Base-by-base conservation (phyloP, 1,140 invertebrate species). In the Pachypsylla venusta region DNA sequence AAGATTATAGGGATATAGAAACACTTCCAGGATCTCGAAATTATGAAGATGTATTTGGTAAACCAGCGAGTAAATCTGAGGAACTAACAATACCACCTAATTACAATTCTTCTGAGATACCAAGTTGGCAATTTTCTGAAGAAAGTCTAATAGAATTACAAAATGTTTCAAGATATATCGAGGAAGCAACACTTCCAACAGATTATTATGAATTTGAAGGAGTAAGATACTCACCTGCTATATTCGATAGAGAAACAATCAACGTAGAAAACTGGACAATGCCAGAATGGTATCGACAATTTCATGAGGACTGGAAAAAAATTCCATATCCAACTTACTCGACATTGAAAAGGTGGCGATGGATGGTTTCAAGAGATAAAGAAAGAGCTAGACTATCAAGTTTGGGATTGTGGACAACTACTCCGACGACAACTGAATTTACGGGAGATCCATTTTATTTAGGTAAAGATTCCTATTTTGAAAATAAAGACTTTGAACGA, bases 151-250 rank as follows among this genome's bases (percentile, higher is more conserved):
- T 19, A 5, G 42, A 48, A 19, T 22, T 48, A 5, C 42, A n/a
- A n/a, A 48, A 48, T n/a, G 42, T 48, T 4, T 48, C 42, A 48
- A 48, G 42, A n/a, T 4, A 19, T 7, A 48, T 48, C n/a, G 4
- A 48, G 22, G 22, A 22, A 7, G 22, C 22, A 4, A 48, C 42
- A 10, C 22, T 48, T 22, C 16, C 16, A 7, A 48, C 42, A 10
- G 42, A 48, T 48, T 48, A 48, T 22, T 48, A 48, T 48, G 42
- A 48, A 48, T 4, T 48, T n/a, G 42, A 48, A 5, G 42, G 42
- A 4, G 42, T 48, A 7, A 48, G 22, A 48, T 48, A 48, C 16
- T 19, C 42, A 5, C 42, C 42, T 19, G n/a, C 42, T 19, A n/a
- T 48, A 22, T 4, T 48, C 16, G 42, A 48, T 22, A 10, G 16